phyloP scores from a whole-genome alignment of 2,113 vertebrate species.

The Rhegmatorhina hoffmannsi region DNA sequence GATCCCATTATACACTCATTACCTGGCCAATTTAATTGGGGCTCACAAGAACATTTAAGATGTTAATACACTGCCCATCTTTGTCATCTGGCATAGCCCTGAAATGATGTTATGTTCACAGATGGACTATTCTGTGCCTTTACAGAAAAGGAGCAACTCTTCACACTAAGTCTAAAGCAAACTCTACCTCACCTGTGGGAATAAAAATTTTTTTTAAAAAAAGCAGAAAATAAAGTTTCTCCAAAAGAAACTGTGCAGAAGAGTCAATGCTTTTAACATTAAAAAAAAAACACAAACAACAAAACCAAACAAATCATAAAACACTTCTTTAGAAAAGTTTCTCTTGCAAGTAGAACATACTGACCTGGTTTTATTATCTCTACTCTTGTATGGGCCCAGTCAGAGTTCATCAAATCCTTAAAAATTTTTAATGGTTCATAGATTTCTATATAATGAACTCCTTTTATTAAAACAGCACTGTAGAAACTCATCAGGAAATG shows the following conservation, averaged over 20 bases:
- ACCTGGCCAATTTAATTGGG: fast-evolving
- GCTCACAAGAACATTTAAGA: not conserved
- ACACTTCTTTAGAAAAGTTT: not conserved
- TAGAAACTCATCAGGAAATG: not conserved
- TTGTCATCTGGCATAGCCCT: not conserved
- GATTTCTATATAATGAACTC: not conserved
- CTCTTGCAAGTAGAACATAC: not conserved
- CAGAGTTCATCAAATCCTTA: not conserved
- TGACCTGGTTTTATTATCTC: fast-evolving
- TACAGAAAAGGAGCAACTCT: not conserved
- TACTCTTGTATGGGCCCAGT: not conserved
- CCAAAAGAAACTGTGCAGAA: not conserved
- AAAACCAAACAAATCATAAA: too few relatives aligned
- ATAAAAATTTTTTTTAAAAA: not conserved
- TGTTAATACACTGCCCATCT: not conserved
- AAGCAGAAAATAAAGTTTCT: not conserved
- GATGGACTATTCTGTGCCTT: not conserved
- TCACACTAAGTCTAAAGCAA: not conserved
- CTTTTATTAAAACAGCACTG: not conserved
- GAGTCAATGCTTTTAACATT: not conserved
- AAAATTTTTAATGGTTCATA: not conserved
- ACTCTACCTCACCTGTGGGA: not conserved
- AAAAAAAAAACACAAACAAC: not conserved
- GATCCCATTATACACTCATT: not conserved
- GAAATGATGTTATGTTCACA: not conserved